A percentile compares a stretch with the other conserved stretches of the same genome.
These are phyloP conservation scores for Alexandromys fortis DNA, from an alignment of 2,113 vertebrate species.

Conservation along the genomic window DNA sequence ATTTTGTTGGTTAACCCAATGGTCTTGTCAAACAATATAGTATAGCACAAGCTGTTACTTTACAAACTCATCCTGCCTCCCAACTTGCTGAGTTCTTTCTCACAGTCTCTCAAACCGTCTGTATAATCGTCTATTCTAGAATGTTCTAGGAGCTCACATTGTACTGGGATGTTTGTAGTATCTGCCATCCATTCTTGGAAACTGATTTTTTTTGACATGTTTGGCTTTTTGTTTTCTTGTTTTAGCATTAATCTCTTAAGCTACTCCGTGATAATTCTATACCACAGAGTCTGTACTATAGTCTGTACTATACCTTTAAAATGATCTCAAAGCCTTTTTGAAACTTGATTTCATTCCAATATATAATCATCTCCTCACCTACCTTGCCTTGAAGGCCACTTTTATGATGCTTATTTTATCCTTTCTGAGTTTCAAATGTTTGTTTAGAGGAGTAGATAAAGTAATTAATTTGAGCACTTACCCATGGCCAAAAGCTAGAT, in stretches of 20 bases:
- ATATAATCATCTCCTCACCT: background rate
- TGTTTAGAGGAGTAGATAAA: background rate
- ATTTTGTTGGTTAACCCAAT: constrained; percentile 40
- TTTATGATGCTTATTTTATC: background rate
- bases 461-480: background rate
- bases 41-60: background rate
- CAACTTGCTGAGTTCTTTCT: background rate
- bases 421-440: constrained; percentile 29
- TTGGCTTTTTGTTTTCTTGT: background rate
- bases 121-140: constrained; percentile 21
- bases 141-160: background rate
- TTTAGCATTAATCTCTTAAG: constrained; percentile 19
- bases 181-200: constrained; percentile 22
- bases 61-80: constrained; percentile 23
- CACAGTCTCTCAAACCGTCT: background rate
- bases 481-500: background rate
- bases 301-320: background rate
- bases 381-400: background rate
- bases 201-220: background rate
- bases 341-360: background rate
- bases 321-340: constrained; percentile 13
- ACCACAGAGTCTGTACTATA: no score
- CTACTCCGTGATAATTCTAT: background rate
- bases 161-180: background rate
- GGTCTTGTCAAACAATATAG: constrained; percentile 32